Base-by-base conservation (phyloP, 2,888 invertebrate species). In the Agelastica alni region DNA sequence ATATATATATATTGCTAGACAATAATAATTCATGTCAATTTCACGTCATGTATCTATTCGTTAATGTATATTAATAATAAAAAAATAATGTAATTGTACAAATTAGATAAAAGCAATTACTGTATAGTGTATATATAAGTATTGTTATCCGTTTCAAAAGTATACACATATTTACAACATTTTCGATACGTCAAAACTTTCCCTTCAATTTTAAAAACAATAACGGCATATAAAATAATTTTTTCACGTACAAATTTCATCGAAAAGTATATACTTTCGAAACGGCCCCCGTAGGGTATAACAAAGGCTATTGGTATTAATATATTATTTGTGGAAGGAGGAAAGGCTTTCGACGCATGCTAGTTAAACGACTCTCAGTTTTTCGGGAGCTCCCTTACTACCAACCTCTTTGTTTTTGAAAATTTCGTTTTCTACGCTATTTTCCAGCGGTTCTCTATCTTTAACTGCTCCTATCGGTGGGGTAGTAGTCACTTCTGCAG, bases 401-500 rank as follows among this genome's bases (percentile, higher is more conserved):
- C 74, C 70, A 73, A 75, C 74, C 74, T 75, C 71, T 58, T 59
- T 66, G 20, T 63, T 66, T 48, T 70, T 70, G 26, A 64, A 47
- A 16, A 75, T 75, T 59, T 75, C 75, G 51, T 75, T 75, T 55
- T 71, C 73, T 20, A 56, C 39, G 42, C 68, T 71, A 51, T 68
- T 64, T 52, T 73, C 74, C 9, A 72, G 54, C 4, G 69, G 62
- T 63, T 75, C 74, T 6, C 62, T 62, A 45, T 71, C 69, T 59
- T 59, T 69, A n/a, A 31, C 4, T 2, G 56, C 4, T 10, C 56
- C 22, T 1, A 3, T n/a, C 5, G 17, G 20, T 14, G 45, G 20
- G 3, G 52, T 32, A 9, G 61, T 56, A 14, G 53, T 36, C 5
- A 53, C 44, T 43, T 45, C 56, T 57, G 70, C 68, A 3, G 64